Percentiles rank a stretch among this genome's conserved stretches.
phyloP scores from a whole-genome alignment of 2,113 vertebrate genomes.

The Apteryx mantelli region DNA sequence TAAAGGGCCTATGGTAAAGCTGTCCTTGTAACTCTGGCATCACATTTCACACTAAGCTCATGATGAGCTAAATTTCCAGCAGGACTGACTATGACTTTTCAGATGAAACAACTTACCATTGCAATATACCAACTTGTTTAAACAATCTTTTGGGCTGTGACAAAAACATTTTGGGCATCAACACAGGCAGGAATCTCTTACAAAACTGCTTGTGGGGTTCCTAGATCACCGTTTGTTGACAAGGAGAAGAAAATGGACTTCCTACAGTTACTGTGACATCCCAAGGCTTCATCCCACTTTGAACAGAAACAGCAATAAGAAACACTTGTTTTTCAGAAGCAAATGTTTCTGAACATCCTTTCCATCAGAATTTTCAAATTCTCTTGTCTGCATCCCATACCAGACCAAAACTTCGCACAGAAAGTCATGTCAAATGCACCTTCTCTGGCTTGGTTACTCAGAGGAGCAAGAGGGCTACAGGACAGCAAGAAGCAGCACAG shows the following conservation, averaged over 20 bases:
- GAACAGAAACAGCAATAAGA: background rate
- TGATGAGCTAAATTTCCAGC: background rate
- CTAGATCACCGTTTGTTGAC: background rate
- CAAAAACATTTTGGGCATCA: background rate
- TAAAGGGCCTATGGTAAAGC: background rate
- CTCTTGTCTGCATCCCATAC: background rate
- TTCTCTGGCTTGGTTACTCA: background rate
- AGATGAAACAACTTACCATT: background rate
- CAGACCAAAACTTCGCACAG: background rate
- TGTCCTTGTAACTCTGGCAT: background rate
- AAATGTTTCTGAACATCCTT: background rate
- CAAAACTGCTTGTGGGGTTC: background rate
- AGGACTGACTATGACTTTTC: background rate
- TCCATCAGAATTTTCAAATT: background rate
- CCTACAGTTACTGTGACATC: background rate
- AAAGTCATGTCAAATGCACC: background rate
- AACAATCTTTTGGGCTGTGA: constrained; percentile 1
- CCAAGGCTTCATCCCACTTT: background rate
- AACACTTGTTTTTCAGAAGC: background rate
- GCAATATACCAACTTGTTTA: constrained; percentile 7
- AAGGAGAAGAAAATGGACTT: background rate
- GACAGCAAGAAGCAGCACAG: background rate
- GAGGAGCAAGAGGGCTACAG: background rate
- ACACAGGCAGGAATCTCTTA: background rate
- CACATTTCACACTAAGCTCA: background rate